Evolutionary conservation across 2,113 vertebrate species (phyloP).

Genomic region (Saguinus midas): DNA sequence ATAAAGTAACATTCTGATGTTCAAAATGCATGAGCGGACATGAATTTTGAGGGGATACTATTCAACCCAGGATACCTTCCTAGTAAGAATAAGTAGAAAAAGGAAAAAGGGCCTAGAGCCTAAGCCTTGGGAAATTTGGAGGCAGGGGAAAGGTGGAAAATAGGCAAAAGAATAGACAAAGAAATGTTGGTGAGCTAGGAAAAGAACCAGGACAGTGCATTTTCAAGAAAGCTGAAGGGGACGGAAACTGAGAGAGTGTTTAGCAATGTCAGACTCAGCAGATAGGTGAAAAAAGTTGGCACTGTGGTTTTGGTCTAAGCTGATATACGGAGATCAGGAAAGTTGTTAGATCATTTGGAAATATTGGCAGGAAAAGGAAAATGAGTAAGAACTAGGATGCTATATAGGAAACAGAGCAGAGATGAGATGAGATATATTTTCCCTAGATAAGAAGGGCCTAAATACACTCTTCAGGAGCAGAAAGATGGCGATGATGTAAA

Average conservation of each 20-base stretch:
- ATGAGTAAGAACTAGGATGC: background rate
- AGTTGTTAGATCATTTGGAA: background rate
- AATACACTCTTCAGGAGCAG: background rate
- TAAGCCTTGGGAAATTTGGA: background rate
- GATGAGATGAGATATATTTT: background rate
- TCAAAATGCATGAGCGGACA: background rate
- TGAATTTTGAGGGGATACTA: background rate
- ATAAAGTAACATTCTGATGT: background rate
- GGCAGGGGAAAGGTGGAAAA: background rate
- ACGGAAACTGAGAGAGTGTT: background rate
- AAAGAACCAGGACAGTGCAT: background rate
- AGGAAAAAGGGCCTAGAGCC: background rate
- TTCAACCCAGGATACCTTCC: background rate
- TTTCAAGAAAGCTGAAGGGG: background rate
- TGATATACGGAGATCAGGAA: background rate
- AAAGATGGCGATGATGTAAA: background rate
- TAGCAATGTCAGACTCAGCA: background rate
- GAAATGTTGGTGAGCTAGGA: background rate
- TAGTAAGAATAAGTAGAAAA: background rate
- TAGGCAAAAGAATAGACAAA: background rate
- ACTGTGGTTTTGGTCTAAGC: background rate
- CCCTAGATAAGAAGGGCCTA: background rate
- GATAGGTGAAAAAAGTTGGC: background rate
- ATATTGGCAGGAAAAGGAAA: background rate
- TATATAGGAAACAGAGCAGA: background rate